These are phyloP conservation scores for Enteromius anoplus DNA, from an alignment of 2,797 vertebrate genomes.

Conservation along the genomic window DNA sequence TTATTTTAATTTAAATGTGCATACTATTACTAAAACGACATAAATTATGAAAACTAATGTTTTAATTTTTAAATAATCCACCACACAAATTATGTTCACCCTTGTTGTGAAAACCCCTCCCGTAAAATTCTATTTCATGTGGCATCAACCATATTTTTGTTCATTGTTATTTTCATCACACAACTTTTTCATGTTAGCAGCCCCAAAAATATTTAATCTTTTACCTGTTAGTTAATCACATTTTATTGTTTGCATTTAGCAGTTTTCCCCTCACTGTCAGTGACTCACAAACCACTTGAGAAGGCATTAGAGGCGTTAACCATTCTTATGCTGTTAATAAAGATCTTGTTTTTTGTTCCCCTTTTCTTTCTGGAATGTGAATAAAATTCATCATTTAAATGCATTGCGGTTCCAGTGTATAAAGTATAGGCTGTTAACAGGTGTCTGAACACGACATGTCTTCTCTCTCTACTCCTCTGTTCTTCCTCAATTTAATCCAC, in stretches of 20 bases:
- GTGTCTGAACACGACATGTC: slow-evolving; percentile 77
- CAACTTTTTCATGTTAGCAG: not conserved
- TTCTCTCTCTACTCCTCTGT: slow-evolving; percentile 73
- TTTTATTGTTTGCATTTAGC: not conserved
- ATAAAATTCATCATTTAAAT: slow-evolving; percentile 33
- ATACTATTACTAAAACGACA: not conserved
- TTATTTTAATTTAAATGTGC: not conserved
- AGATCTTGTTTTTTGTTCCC: not conserved
- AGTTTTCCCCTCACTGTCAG: not conserved
- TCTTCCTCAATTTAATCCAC: slow-evolving; percentile 83
- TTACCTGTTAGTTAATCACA: not conserved
- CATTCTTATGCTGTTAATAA: not conserved
- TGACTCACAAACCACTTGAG: not conserved
- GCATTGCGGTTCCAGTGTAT: slow-evolving; percentile 46
- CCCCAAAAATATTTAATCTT: not conserved
- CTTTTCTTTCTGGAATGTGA: slow-evolving; percentile 9
- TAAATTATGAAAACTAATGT: not conserved
- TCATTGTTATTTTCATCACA: not conserved
- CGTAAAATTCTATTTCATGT: not conserved
- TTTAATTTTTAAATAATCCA: not conserved
- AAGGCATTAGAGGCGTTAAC: slow-evolving; percentile 5
- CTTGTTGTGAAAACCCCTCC: not conserved
- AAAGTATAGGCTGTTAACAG: slow-evolving; percentile 68
- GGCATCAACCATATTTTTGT: not conserved
- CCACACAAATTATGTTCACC: not conserved